Evolutionary conservation across 1,140 invertebrate species (phyloP).

Genomic region (Ceratoteleas bidentatus): DNA sequence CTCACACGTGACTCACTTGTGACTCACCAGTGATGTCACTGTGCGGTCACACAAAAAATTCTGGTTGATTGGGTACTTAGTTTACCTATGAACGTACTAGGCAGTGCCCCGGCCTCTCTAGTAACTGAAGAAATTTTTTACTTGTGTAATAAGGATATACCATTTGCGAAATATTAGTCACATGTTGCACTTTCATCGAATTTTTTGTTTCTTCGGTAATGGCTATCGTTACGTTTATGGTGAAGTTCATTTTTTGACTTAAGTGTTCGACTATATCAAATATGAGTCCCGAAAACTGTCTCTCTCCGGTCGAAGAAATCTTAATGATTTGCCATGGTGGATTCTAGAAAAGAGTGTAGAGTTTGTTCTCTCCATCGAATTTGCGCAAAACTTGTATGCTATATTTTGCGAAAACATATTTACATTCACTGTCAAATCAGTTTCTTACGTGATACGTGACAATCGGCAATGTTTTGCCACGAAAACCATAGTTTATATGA

Average conservation of each 20-base stretch:
- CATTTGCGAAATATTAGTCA: slow-evolving; percentile 7
- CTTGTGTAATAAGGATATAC: too few species aligned
- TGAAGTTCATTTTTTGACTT: slow-evolving; percentile 91
- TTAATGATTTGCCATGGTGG: slow-evolving; percentile 91
- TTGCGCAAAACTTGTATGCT: too few species aligned
- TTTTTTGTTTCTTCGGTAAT: slow-evolving; percentile 24
- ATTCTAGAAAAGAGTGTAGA: slow-evolving; percentile 83
- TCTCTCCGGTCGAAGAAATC: slow-evolving; percentile 82
- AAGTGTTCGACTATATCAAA: slow-evolving; percentile 91
- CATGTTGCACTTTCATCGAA: slow-evolving; percentile 20
- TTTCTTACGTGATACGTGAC: slow-evolving; percentile 85
- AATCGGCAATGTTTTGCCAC: slow-evolving; percentile 86
- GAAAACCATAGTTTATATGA: slow-evolving; percentile 89
- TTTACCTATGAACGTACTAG: too few species aligned
- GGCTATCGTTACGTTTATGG: slow-evolving; percentile 79
- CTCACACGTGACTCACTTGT: too few species aligned
- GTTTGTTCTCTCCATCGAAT: too few species aligned
- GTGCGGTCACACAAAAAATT: too few species aligned
- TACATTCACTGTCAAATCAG: too few species aligned
- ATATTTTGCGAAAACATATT: too few species aligned
- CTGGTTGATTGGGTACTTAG: too few species aligned
- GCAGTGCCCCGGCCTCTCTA: too few species aligned
- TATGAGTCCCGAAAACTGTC: slow-evolving; percentile 85
- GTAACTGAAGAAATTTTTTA: too few species aligned
- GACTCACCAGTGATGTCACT: too few species aligned